Base-by-base conservation (phyloP, 1,140 invertebrate species). In the Papilio aristodemus region DNA sequence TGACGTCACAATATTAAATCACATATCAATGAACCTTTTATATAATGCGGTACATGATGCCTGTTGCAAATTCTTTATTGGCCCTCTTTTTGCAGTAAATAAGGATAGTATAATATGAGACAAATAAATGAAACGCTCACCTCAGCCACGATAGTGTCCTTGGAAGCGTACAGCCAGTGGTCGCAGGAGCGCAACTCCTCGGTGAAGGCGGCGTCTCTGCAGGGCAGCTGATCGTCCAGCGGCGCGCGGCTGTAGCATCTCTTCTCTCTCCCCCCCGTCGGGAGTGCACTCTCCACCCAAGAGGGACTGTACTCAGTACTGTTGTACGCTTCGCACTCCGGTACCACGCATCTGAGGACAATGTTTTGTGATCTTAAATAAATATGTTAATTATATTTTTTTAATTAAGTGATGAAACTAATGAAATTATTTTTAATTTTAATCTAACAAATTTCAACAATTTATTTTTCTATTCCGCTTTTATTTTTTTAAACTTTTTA, bases 91-190 rank as follows among this genome's bases (percentile, higher is more conserved):
- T 6, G 27, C 6, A 32, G 6, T 3, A 6, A 32, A 32, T 32
- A 32, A 32, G 2, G 27, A 6, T 32, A 32, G 6, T 32, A 32
- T 3, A 6, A 32, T n/a, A n/a, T n/a, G n/a, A n/a, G n/a, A 32
- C 6, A 32, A 32, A 6, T 2, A 32, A 32, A 32, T 32, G 27
- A 6, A 32, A 32, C 6, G 27, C 27, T 32, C 27, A 90, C 85
- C 76, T 91, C 90, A 41, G 86, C 72, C 0, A 85, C 84, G 6
- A 90, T 84, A 32, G 84, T 91, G 27, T 90, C 80, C 8, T 73
- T 78, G 4, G 80, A 82, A 2, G 72, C 81, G 25, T 89, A 89
- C 3, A 89, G 67, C 87, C 87, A 89, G 9, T 74, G 72, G 70
- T 86, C 80, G 64, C 87, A 89, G 1, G 71, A 36, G 41, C 71